Conservation (phyloP, 1,140 invertebrate genomes). For the Fopius arisanus region DNA sequence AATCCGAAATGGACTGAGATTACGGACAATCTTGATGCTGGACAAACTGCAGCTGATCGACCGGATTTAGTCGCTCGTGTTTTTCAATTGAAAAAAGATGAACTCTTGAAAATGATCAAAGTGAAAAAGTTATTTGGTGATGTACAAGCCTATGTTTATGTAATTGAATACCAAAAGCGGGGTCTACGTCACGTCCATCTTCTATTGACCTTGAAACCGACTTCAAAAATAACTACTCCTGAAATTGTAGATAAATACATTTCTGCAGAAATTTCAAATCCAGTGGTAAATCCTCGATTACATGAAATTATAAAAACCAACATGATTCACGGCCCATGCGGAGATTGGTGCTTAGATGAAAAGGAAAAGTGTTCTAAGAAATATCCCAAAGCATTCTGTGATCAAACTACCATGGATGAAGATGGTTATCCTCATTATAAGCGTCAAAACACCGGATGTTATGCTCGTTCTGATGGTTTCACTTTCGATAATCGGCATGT, state of each 20-base stretch:
- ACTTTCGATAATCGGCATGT: slow-evolving; percentile 14
- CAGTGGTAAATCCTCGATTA: slow-evolving; percentile 24
- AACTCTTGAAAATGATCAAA: neutral
- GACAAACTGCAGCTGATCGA: neutral
- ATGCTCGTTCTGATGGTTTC: slow-evolving; percentile 7
- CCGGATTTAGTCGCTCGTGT: neutral
- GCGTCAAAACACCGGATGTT: neutral
- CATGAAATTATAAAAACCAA: slow-evolving; percentile 48
- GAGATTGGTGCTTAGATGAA: too few relatives aligned
- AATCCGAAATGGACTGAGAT: neutral
- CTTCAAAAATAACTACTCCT: neutral
- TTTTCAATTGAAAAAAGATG: neutral
- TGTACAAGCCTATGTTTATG: neutral
- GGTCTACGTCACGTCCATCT: neutral
- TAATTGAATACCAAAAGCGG: neutral
- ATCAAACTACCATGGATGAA: slow-evolving; percentile 36
- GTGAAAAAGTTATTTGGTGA: neutral
- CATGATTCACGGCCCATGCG: slow-evolving; percentile 61
- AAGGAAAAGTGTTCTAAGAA: slow-evolving; percentile 52
- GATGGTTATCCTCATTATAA: slow-evolving; percentile 33
- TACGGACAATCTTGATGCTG: neutral
- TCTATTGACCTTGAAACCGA: neutral
- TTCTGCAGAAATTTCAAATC: too few relatives aligned
- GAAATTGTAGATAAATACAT: neutral
- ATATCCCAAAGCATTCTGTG: slow-evolving; percentile 46